Percentiles rank a stretch among this genome's conserved stretches.
These are phyloP conservation scores for Meta bourneti DNA, from an alignment of 2,888 invertebrate species.

Conservation along the genomic window DNA sequence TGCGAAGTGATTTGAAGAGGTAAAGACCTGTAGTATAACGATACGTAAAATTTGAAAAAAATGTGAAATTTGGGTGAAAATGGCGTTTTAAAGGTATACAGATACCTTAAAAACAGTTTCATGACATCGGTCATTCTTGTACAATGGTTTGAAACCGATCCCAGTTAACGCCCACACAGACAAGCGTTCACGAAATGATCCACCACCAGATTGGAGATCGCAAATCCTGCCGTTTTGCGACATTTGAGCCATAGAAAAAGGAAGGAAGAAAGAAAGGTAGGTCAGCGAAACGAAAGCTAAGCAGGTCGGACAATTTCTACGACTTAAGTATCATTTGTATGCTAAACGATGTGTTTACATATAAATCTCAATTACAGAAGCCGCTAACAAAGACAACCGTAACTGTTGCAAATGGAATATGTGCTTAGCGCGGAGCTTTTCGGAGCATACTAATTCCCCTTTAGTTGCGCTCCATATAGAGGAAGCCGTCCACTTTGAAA, in stretches of 20 bases:
- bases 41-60: too few species aligned
- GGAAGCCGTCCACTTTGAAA: neutral
- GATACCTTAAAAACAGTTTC: too few species aligned
- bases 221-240: neutral
- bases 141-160: too few species aligned
- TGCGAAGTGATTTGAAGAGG: too few species aligned
- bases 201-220: too few species aligned
- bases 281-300: conserved; percentile 45
- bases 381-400: conserved; percentile 46
- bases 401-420: conserved; percentile 20
- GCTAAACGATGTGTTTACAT: conserved; percentile 32
- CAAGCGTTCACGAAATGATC: too few species aligned
- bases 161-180: neutral
- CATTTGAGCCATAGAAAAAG: neutral
- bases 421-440: conserved; percentile 11
- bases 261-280: too few species aligned
- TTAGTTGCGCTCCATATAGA: conserved; percentile 44
- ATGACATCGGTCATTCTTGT: too few species aligned
- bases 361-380: conserved; percentile 54
- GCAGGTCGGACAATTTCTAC: conserved; percentile 40
- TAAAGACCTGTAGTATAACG: too few species aligned
- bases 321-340: conserved; percentile 38
- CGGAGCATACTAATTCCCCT: conserved; percentile 39
- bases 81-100: too few species aligned
- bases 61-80: too few species aligned